Base-by-base conservation (phyloP, 2,888 invertebrate species). In the Latrodectus elegans region DNA sequence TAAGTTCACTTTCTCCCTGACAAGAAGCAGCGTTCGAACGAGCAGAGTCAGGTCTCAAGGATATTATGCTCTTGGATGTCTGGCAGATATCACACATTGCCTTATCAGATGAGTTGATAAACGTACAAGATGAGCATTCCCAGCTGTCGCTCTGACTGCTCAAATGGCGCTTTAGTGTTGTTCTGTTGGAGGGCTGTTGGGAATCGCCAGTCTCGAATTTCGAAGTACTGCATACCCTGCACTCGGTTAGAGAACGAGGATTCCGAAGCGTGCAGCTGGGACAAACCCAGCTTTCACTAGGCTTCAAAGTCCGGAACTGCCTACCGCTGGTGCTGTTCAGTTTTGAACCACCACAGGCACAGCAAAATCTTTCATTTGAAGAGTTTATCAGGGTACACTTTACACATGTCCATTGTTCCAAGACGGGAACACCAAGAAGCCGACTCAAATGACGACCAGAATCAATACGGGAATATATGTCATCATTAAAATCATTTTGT, bases 301-400 rank as follows among this genome's bases (percentile, higher is more conserved):
- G 95, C 49, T 95, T 93, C 90, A 95, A 92, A 0, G 95, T 95
- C 52, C 75, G 85, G 90, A 95, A 95, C 90, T 94, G 94, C 52
- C 94, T 93, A 80, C 94, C 92, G 3, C 94, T 93, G 76, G 95
- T 93, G 90, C 95, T 95, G 89, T 95, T 94, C 10, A 96, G 93
- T 90, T 95, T 95, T 0, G 96, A 95, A n/a, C 96, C 96, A 67
- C 96, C 96, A 92, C 98, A 98, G 0, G 96, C 97, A 14, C 95
- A 95, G 92, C 98, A 98, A 0, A 95, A 95, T 88, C 94, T 93
- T 0, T 95, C 94, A 38, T 94, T 93, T 0, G 94, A 93, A 22
- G 95, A 94, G 92, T 98, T 98, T 49, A 96, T 94, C 85, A 97
- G 93, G 2, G 97, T 97, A 92, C 98, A 98, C 90, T 96, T 96